Conservation (phyloP, 2,888 invertebrate species). For the Linnaemya tessellans region DNA sequence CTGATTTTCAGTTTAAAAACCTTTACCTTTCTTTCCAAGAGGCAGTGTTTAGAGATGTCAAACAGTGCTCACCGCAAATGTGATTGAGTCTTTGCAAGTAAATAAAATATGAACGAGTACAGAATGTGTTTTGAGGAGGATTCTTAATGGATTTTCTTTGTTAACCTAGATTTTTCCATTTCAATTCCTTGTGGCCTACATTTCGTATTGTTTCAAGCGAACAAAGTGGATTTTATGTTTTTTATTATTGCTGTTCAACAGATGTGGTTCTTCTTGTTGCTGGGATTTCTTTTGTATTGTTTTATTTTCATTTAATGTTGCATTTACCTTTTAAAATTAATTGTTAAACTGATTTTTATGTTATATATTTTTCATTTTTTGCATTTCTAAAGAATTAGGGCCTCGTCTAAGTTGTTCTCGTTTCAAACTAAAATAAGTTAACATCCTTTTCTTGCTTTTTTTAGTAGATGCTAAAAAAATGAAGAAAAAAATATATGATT, state of each 20-base stretch:
- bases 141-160: slow-evolving; percentile 30
- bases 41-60: background rate
- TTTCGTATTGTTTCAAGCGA: slow-evolving; percentile 34
- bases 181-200: slow-evolving; percentile 38
- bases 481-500: background rate
- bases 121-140: background rate
- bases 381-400: slow-evolving; percentile 14
- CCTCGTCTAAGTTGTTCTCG: slow-evolving; percentile 14
- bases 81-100: background rate
- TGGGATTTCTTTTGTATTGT: slow-evolving; percentile 38
- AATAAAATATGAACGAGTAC: background rate
- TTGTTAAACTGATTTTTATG: slow-evolving; percentile 11
- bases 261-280: slow-evolving; percentile 29
- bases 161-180: slow-evolving; percentile 41
- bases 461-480: background rate
- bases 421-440: slow-evolving; percentile 5
- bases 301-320: slow-evolving; percentile 29
- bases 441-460: background rate
- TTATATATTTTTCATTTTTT: background rate
- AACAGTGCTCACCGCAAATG: background rate
- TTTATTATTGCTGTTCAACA: slow-evolving; percentile 10
- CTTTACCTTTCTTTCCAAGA: background rate
- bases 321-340: slow-evolving; percentile 50
- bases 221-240: background rate
- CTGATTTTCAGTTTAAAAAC: too few relatives aligned